Evolutionary conservation across 2,888 invertebrate species (phyloP).

Genomic region (Cordilura impudica): DNA sequence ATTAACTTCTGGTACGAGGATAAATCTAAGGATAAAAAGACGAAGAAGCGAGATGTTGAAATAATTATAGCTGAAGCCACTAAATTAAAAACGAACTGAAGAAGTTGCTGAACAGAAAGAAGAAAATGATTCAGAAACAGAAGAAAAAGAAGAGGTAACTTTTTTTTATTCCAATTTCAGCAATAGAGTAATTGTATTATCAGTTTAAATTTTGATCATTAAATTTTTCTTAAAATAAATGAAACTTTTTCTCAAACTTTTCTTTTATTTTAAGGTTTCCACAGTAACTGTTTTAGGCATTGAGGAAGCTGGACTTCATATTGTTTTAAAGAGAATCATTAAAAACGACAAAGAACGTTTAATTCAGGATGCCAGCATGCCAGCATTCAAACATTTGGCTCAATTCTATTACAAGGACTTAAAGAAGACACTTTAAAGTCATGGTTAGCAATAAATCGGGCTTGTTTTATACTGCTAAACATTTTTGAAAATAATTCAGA

Average conservation of each 20-base stretch:
- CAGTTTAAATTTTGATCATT: background rate
- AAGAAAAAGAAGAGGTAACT: constrained; percentile 55
- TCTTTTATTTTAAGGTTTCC: constrained; percentile 21
- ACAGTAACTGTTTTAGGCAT: constrained; percentile 78
- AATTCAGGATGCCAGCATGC: constrained; percentile 69
- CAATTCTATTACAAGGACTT: constrained; percentile 80
- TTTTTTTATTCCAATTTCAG: too few relatives aligned
- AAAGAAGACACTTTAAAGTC: constrained; percentile 79
- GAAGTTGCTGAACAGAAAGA: constrained; percentile 42
- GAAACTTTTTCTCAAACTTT: too few relatives aligned
- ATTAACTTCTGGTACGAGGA: constrained; percentile 95
- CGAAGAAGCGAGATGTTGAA: constrained; percentile 68
- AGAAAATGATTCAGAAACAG: constrained; percentile 31
- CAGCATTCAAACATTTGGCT: constrained; percentile 80
- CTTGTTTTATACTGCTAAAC: constrained; percentile 86
- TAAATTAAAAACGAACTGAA: constrained; percentile 66
- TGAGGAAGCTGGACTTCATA: constrained; percentile 87
- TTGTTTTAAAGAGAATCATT: constrained; percentile 87
- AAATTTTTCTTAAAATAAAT: too few relatives aligned
- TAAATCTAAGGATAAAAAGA: constrained; percentile 62
- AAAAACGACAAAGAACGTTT: constrained; percentile 80
- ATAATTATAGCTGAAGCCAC: constrained; percentile 69
- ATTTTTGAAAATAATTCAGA: constrained; percentile 82
- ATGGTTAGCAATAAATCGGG: constrained; percentile 86
- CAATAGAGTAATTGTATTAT: too few relatives aligned